These are phyloP conservation scores for Herpetotheres cachinnans DNA, from an alignment of 2,113 vertebrate genomes.

Conservation along the genomic window DNA sequence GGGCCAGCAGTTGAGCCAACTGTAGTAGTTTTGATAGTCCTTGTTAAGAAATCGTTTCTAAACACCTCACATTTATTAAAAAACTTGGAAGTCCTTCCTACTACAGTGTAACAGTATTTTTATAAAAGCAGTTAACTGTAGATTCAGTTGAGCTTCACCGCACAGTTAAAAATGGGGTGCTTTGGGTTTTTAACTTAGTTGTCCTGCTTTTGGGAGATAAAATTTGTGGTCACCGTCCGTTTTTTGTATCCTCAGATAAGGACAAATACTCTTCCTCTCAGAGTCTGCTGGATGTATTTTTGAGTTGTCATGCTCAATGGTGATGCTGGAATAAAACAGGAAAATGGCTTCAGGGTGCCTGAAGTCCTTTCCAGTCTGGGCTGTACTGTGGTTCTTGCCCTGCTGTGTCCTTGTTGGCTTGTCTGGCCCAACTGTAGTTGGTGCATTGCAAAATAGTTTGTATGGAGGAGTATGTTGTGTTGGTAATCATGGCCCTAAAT, in stretches of 20 bases:
- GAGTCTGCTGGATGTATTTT: not conserved
- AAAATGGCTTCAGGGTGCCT: not conserved
- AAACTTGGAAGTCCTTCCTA: not conserved
- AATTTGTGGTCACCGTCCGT: not conserved
- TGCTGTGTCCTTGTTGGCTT: not conserved
- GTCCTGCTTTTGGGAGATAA: not conserved
- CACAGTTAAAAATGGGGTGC: fast-evolving
- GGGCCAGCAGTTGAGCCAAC: not conserved
- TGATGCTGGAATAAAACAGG: not conserved
- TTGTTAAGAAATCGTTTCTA: not conserved
- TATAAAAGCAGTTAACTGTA: not conserved
- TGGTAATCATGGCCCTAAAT: not conserved
- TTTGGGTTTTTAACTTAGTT: not conserved
- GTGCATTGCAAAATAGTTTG: not conserved
- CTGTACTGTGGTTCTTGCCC: not conserved
- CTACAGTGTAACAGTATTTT: not conserved
- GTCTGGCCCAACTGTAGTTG: fast-evolving
- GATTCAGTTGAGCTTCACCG: not conserved
- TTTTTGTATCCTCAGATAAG: not conserved
- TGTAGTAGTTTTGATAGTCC: not conserved
- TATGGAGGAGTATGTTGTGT: fast-evolving
- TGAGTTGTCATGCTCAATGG: not conserved
- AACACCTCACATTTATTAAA: not conserved
- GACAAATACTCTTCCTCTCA: not conserved
- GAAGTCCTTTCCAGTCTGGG: not conserved